Evolutionary conservation across 2,113 vertebrate species (phyloP).

Genomic region (Stigmatopora nigra): DNA sequence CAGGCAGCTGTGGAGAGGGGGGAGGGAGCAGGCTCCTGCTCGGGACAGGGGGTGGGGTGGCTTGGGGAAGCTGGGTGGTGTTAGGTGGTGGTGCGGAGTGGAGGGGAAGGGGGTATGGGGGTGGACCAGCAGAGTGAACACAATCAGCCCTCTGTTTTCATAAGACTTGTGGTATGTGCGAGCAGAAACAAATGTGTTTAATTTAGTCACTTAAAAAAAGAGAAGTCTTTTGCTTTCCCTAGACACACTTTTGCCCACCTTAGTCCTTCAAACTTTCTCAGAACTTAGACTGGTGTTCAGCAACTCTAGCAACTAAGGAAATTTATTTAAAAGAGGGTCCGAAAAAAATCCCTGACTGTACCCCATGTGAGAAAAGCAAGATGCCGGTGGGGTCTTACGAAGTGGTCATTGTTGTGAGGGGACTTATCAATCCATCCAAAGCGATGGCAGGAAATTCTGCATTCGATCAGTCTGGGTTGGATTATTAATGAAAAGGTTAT

Average conservation of each 20-base stretch:
- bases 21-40: conserved; percentile 26
- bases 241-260: conserved; percentile 61
- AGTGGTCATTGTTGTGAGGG: conserved; percentile 46
- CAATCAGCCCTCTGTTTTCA: conserved; percentile 81
- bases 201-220: conserved; percentile 57
- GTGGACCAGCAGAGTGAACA: conserved; percentile 67
- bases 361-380: conserved; percentile 36
- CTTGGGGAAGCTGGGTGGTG: conserved; percentile 44
- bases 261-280: conserved; percentile 43
- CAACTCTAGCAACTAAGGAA: conserved; percentile 33
- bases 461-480: conserved; percentile 59
- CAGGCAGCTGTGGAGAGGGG: conserved; percentile 63
- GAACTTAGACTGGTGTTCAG: conserved; percentile 45
- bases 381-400: conserved; percentile 12
- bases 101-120: conserved; percentile 24
- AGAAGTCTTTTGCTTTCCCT: conserved; percentile 31
- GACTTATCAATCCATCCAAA: conserved; percentile 56
- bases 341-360: conserved; percentile 37
- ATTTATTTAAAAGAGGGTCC: conserved; percentile 29
- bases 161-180: conserved; percentile 79
- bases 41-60: conserved; percentile 43
- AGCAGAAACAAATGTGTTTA: conserved; percentile 83
- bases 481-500: conserved; percentile 58
- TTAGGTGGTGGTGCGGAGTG: conserved; percentile 40
- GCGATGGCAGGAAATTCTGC: conserved; percentile 45